Evolutionary conservation across 1,140 invertebrate genomes (phyloP), one percentile per base, ranked within the genome.

Genomic region (Drosophila simulans): DNA sequence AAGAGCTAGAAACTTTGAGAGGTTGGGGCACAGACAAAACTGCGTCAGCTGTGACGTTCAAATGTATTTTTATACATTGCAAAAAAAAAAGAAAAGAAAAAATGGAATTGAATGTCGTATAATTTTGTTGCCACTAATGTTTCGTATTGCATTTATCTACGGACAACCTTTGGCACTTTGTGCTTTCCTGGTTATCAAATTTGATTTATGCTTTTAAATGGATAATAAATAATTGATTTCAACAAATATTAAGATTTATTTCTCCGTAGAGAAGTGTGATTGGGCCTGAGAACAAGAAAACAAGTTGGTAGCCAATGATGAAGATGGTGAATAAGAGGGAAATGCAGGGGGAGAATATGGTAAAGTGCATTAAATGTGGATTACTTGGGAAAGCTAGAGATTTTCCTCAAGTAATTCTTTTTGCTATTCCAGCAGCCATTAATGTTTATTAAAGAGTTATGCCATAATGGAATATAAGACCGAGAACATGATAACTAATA

Each of bases 281-380:
- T 53, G 39, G 17, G 13, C 0, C 5, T n/a, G 31, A 34, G n/a
- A 35, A 49, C 25, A 45, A 59, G 20, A 20, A 66, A 68, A 52
- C 46, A 20, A 64, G 58, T 68, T 63, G 27, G 17, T 55, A 64
- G 34, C 35, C 39, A 37, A 51, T 31, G 57, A 25, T 15, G 27
- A n/a, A 15, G 15, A 37, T 46, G 35, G 22, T 48, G 45, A 25
- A 11, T 13, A 42, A 34, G 42, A 35, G 31, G 27, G 17, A n/a
- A 34, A 42, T 49, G 15, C 13, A 12, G 31, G 5, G 42, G 69
- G 51, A 58, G n/a, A 74, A 80, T 59, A 71, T 74, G 48, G 25
- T 59, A 79, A 83, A 80, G 80, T 83, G 69, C 69, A 74, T 83
- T 83, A 78, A 83, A 84, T 76, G 56, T 75, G 63, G 48, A 75